Evolutionary conservation across 2,113 vertebrate genomes (phyloP), one percentile per base, ranked within the genome.

Genomic region (Rhynchomys soricoides): DNA sequence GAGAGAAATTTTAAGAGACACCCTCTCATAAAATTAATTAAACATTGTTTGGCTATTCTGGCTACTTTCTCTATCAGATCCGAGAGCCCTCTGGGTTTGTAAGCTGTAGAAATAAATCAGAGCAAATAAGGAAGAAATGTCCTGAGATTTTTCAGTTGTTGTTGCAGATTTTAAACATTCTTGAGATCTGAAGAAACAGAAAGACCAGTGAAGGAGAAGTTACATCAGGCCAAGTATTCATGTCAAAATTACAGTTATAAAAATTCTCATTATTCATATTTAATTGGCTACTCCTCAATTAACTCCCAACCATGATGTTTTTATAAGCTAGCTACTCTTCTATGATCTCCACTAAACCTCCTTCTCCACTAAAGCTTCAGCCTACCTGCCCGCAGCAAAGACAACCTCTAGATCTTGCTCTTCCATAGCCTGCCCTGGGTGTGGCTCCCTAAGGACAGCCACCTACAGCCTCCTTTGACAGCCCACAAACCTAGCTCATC

Each of bases 271-370:
- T 52, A 9, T 40, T 88, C 74, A 78, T 59, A 79, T 34, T 86
- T 88, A 86, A 95, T 50, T 48, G 34, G 55, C 75, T 95, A 78
- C 34, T 90, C 34, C 74, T 73, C 86, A 88, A 50, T 66, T 83
- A 90, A 93, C 62, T 83, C 37, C 73, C 85, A 89, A 85, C 34
- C 45, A 83, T 87, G 86, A 9, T 37, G 24, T 34, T 52, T 43
- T 57, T 90, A 87, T 78, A 64, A n/a, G n/a, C 29, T 62, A 89
- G 70, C 43, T 52, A 37, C 24, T 59, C 93, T 86, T 86, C 50
- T 7, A 11, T 50, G 15, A 37, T 71, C 93, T 92, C 89, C 79
- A 75, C 21, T 81, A 77, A 48, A 64, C n/a, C 1, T 1, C 52
- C 85, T 64, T 86, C 22, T 82, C 77, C 75, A 43, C 74, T 83